Base-by-base conservation (phyloP, 1,140 invertebrate genomes). In the Sesamia nonagrioides region DNA sequence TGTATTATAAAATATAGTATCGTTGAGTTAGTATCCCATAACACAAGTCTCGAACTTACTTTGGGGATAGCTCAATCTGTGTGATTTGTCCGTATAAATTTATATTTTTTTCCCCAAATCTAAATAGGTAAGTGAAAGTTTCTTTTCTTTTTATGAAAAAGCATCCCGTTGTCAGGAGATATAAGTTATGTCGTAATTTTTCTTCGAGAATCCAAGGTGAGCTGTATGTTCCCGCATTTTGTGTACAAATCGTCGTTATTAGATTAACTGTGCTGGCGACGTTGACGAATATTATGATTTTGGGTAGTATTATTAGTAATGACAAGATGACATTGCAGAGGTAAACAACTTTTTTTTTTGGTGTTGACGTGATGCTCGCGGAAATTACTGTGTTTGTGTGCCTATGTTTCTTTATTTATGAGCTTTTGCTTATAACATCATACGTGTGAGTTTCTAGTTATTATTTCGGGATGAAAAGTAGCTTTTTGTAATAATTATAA, bases 191-290 rank as follows among this genome's bases (percentile, higher is more conserved):
- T 50, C 21, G 40, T 48, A 69, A 48, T 69, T 54, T 72, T 72
- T 72, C 33, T 18, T 52, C 50, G 35, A 72, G 69, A 17, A 56
- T 33, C 17, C 74, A n/a, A 61, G 45, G 74, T 68, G 40, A 45
- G 17, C 54, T 33, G 17, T 40, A n/a, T 77, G 48, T 77, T 77
- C 42, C 60, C 74, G 35, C 58, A 35, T 66, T 77, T 68, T 68
- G 33, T 77, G 42, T 77, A 77, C 74, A 77, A 77, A 68, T 77
- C 35, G 74, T 68, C 18, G 74, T 77, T 77, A 68, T 77, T 66
- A 77, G 74, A 77, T 68, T 68, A 77, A 77, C 60, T 61, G 74
- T 50, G 56, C 35, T 27, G 15, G 18, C 33, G 73, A 75, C 73
- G 73, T 61, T 75, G 73, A 75, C 58, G 73, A 63, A 75, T 75